Base-by-base conservation (phyloP, 2,888 invertebrate species). In the Pecten maximus region DNA sequence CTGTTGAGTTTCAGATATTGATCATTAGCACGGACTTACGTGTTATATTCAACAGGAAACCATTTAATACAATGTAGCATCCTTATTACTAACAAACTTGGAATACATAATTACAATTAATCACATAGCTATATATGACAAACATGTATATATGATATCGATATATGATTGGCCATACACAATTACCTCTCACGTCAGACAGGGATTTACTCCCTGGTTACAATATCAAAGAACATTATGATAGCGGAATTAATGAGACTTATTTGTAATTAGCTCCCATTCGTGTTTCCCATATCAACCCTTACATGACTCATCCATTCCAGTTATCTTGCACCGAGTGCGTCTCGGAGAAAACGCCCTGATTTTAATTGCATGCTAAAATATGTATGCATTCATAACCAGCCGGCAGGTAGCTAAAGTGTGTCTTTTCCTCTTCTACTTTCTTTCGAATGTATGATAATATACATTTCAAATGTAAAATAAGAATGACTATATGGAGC, bases 211-310 rank as follows among this genome's bases (percentile, higher is more conserved):
- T 74, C 74, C 35, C 12, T 15, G 74, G 35, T 23, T 74, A 35
- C 28, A 74, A n/a, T 74, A 35, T 74, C 74, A 74, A 74, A 74
- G 74, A 74, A 15, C 35, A 74, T 74, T 74, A 74, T 28, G 74
- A 74, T 74, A 28, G 35, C 74, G 35, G 35, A 28, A 74, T 74
- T 74, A 74, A 74, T 74, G 28, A 74, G 28, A 23, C 74, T 74
- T 74, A 74, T 74, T 74, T 74, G 74, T 74, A 74, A 74, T 74
- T 74, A 74, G 74, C 74, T 74, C 74, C 74, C 0, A 74, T 74
- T 35, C 74, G 28, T 74, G 74, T 28, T 74, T 74, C 74, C 35
- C 74, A 28, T 74, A 74, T 74, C 74, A 74, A 35, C 28, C 74
- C 6, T 4, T 74, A 35, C 74, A 74, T 74, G 74, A 74, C 74